Evolutionary conservation across 2,888 invertebrate genomes (phyloP), one percentile per base, ranked within the genome.

Genomic region (Pherbina coryleti): DNA sequence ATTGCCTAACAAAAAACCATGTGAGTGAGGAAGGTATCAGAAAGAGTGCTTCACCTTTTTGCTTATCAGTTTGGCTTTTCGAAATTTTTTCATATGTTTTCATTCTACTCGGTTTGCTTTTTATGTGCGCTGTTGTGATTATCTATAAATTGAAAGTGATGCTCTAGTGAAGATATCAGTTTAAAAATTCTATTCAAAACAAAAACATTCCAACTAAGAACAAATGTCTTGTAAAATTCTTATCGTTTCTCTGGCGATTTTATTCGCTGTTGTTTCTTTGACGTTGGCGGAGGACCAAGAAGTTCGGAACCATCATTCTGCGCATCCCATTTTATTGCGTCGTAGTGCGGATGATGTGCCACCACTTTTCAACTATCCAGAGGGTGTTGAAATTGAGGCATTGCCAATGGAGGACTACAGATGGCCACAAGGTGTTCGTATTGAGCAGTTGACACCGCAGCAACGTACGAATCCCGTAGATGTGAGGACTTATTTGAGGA

Each of bases 141-240:
- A 44, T 44, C 55, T 55, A 55, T 55, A 55, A 19, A 55, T 55
- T 19, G 22, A 55, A 55, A 9, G n/a, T 19, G 19, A 19, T 55
- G 19, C n/a, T 19, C 55, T 19, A 55, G 19, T 19, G 5, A 55
- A 55, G 5, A 5, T 55, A 19, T 22, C 55, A 55, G 55, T 55
- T 19, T 22, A 8, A 7, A n/a, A 19, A 22, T 55, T 19, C 9
- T 8, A 55, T n/a, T 55, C 19, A 55, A 19, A 55, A n/a, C 55
- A 55, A 55, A 55, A n/a, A 19, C 55, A 55, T 55, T 22, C 44
- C 14, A 44, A 44, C 37, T 37, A 8, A 44, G 1, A 19, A 19
- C 55, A 55, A 55, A 55, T 55, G 55, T n/a, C 19, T 55, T 55
- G 55, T 55, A 55, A 55, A 55, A 19, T 55, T n/a, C 55, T 55